Evolutionary conservation across 2,113 vertebrate species (phyloP).

Genomic region (Corythornis madagascariensis): DNA sequence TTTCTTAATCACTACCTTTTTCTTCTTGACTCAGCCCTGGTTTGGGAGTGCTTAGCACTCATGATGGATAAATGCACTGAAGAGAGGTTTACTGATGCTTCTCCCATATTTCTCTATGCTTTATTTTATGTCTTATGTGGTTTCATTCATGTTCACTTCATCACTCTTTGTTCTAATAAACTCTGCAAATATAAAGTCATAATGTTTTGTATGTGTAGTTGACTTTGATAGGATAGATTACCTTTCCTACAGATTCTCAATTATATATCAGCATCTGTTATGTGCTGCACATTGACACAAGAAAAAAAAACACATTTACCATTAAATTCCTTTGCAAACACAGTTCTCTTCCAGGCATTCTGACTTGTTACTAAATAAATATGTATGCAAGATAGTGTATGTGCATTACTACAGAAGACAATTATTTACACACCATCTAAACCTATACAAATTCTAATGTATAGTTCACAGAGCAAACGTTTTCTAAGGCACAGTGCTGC

Average conservation of each 20-base stretch:
- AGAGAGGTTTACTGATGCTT: not conserved
- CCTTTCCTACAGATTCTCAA: not conserved
- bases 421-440: not conserved
- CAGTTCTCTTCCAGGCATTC: not conserved
- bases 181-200: not conserved
- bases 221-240: not conserved
- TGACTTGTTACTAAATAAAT: not conserved
- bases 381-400: not conserved
- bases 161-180: not conserved
- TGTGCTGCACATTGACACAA: not conserved
- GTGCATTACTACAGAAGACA: not conserved
- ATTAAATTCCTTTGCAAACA: conserved; percentile 27
- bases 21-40: not conserved
- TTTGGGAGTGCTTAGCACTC: not conserved
- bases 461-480: not conserved
- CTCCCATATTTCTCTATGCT: not conserved
- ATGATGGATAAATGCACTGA: not conserved
- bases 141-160: not conserved
- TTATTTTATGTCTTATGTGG: not conserved
- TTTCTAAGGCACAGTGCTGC: not conserved
- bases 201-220: not conserved
- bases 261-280: not conserved
- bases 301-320: not conserved
- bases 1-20: not conserved
- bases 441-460: not conserved